These are phyloP conservation scores for Danaus melanippus DNA, from an alignment of 1,140 invertebrate species.

Conservation along the genomic window DNA sequence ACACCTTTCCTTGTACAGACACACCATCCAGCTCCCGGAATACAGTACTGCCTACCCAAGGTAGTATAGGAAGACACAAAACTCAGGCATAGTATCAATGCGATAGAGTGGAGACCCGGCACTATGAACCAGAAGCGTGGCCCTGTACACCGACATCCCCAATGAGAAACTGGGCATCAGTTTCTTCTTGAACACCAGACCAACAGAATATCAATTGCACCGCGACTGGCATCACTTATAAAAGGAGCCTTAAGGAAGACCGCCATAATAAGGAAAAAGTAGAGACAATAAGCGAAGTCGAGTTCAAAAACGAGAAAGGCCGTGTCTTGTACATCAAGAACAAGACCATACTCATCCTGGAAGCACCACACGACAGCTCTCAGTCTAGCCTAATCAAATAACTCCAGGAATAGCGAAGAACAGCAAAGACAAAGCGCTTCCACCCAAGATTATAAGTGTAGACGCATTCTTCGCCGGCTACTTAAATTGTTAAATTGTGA, in stretches of 20 bases:
- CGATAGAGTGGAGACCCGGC: constrained; percentile 1
- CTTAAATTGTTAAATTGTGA: constrained; percentile 6
- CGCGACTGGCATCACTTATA: constrained; percentile 7
- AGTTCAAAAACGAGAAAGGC: background rate
- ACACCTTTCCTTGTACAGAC: too few relatives aligned
- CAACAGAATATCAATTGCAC: constrained; percentile 5
- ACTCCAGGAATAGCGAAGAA: background rate
- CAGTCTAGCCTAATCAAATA: constrained; percentile 4
- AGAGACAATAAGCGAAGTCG: constrained; percentile 2
- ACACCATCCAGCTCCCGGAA: too few relatives aligned
- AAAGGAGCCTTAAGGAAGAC: constrained; percentile 5
- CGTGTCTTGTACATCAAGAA: constrained; percentile 6
- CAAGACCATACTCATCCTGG: constrained; percentile 11
- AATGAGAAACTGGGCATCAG: constrained; percentile 2
- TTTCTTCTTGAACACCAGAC: constrained; percentile 2
- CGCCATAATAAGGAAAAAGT: constrained; percentile 5
- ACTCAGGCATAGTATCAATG: background rate
- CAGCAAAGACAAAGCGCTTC: background rate
- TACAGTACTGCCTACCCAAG: too few relatives aligned
- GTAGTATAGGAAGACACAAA: too few relatives aligned
- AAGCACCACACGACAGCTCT: constrained; percentile 3
- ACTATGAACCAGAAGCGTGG: constrained; percentile 1
- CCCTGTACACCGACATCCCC: constrained; percentile 4
- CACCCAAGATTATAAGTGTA: constrained; percentile 15
- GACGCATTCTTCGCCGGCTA: constrained; percentile 15